Conservation (phyloP, 1,140 invertebrate genomes). For the Papilio dardanus region DNA sequence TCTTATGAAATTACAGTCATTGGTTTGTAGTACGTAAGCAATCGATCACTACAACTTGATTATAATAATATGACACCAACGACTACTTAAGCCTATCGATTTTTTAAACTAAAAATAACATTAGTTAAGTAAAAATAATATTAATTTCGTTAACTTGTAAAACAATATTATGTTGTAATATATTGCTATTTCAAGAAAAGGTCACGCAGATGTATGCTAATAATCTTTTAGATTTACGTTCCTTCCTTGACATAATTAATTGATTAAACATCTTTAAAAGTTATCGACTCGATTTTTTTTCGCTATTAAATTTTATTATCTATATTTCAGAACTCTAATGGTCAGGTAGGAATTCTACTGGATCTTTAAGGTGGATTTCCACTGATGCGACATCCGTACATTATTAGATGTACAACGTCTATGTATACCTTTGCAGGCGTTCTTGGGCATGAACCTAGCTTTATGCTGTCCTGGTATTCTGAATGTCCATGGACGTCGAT, state of each 20-base stretch:
- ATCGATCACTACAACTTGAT: background rate
- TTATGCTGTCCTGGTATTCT: too few species aligned
- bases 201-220: slow-evolving; percentile 29
- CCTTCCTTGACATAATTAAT: slow-evolving; percentile 33
- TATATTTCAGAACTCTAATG: slow-evolving; percentile 1
- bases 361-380: background rate
- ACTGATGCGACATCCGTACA: background rate
- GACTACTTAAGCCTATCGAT: background rate
- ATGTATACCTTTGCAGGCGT: too few species aligned
- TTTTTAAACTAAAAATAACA: background rate
- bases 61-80: background rate
- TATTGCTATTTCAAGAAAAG: slow-evolving; percentile 31
- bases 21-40: background rate
- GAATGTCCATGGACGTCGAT: too few species aligned
- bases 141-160: slow-evolving; percentile 4
- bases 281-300: slow-evolving; percentile 11
- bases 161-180: slow-evolving; percentile 24
- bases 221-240: slow-evolving; percentile 32
- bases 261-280: slow-evolving; percentile 19
- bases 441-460: too few species aligned
- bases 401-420: background rate
- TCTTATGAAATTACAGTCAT: background rate
- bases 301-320: slow-evolving; percentile 6
- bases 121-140: slow-evolving; percentile 10
- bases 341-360: background rate